Conservation (phyloP, 2,797 vertebrate genomes). For the Lophius americanus region DNA sequence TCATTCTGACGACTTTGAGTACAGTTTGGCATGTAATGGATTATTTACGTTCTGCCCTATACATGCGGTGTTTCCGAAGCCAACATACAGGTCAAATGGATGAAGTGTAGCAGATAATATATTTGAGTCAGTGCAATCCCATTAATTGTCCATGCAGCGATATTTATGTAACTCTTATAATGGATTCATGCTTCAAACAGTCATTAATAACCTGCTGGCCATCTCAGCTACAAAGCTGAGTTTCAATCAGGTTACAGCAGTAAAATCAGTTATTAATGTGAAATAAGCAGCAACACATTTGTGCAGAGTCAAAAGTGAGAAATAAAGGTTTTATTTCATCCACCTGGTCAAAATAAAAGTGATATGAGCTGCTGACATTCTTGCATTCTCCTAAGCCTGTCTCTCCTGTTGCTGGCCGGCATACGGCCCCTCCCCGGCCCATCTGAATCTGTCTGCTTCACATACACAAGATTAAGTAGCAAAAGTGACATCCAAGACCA, state of each 20-base stretch:
- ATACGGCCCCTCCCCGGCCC: conserved; percentile 70
- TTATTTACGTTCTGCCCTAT: background rate
- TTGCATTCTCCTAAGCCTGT: conserved; percentile 46
- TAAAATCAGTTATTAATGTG: background rate
- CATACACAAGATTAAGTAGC: conserved; percentile 99
- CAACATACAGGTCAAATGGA: background rate
- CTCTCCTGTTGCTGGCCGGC: conserved; percentile 82
- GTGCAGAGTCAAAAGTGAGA: background rate
- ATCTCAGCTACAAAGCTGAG: background rate
- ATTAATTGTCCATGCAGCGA: background rate
- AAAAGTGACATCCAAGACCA: conserved; percentile 99
- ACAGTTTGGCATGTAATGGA: background rate
- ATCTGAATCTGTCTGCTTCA: conserved; percentile 92
- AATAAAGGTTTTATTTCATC: background rate
- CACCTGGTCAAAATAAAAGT: conserved; percentile 20
- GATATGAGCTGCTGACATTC: conserved; percentile 45
- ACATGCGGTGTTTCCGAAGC: background rate
- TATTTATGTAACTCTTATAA: background rate
- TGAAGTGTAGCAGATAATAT: background rate
- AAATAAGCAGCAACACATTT: background rate
- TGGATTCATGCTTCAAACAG: conserved; percentile 1
- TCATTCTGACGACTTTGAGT: background rate
- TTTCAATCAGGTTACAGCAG: background rate
- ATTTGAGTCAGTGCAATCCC: background rate
- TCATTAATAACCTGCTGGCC: background rate